Conservation (phyloP, 2,888 invertebrate species). For the Perdita meconis region DNA sequence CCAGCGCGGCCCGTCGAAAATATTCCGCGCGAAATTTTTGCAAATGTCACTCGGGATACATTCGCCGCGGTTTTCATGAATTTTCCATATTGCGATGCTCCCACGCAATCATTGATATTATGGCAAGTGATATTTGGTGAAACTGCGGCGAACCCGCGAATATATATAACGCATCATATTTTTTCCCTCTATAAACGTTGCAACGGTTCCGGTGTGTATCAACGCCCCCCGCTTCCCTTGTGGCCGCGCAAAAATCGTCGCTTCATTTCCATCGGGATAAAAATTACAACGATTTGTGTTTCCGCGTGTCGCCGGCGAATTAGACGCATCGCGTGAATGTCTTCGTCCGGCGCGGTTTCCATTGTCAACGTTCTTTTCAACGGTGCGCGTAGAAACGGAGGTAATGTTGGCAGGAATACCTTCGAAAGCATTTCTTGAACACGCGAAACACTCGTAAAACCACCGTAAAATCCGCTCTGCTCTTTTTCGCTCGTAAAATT, state of each 20-base stretch:
- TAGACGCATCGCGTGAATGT: not conserved
- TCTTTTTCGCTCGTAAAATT: conserved; percentile 20
- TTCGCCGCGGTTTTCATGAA: conserved; percentile 44
- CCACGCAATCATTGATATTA: conserved; percentile 55
- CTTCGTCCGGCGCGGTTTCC: not conserved
- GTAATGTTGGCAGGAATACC: conserved; percentile 7
- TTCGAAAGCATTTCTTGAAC: not conserved
- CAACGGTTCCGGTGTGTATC: conserved; percentile 17
- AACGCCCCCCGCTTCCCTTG: not conserved
- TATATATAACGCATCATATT: conserved; percentile 17
- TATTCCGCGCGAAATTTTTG: conserved; percentile 49
- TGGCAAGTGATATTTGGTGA: conserved; percentile 41
- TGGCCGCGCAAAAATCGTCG: conserved; percentile 20
- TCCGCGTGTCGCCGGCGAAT: not conserved
- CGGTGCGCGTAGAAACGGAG: not conserved
- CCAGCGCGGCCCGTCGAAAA: conserved; percentile 22
- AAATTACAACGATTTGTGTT: not conserved
- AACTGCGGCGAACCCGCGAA: not conserved
- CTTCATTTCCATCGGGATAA: conserved; percentile 30
- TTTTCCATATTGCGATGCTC: conserved; percentile 48
- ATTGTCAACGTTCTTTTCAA: not conserved
- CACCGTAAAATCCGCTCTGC: conserved; percentile 15
- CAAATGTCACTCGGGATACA: conserved; percentile 37
- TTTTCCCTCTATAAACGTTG: conserved; percentile 29
- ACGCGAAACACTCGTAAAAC: conserved; percentile 14